Conservation (phyloP, 2,113 vertebrate genomes). For the Mormyrus iriodes region DNA sequence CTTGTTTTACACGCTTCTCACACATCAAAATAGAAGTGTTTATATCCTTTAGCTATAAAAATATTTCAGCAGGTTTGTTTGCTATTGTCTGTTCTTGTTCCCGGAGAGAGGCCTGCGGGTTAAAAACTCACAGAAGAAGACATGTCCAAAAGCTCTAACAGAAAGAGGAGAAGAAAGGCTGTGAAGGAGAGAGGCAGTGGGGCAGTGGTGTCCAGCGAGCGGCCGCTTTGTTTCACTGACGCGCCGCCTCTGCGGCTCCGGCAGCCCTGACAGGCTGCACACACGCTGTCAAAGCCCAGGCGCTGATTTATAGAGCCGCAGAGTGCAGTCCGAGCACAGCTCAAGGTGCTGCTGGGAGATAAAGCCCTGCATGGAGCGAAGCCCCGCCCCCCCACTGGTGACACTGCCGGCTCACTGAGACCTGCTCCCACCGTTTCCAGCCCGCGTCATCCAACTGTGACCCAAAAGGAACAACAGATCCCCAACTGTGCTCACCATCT, state of each 20-base stretch:
- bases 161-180: constrained; percentile 71
- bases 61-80: background rate
- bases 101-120: constrained; percentile 71
- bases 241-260: constrained; percentile 41
- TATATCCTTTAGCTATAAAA: background rate
- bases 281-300: constrained; percentile 35
- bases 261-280: constrained; percentile 40
- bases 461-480: background rate
- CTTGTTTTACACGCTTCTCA: background rate
- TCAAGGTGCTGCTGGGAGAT: constrained; percentile 47
- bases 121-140: constrained; percentile 74
- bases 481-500: background rate
- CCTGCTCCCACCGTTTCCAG: background rate
- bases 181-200: constrained; percentile 65
- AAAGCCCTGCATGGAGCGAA: constrained; percentile 39
- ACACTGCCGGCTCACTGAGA: constrained; percentile 21
- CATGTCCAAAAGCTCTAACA: constrained; percentile 74
- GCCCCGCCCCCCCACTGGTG: background rate
- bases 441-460: background rate
- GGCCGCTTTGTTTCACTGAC: constrained; percentile 73
- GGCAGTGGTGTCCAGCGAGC: constrained; percentile 68
- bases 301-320: constrained; percentile 46
- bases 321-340: constrained; percentile 37
- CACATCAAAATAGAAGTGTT: background rate
- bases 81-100: constrained; percentile 18